Evolutionary conservation across 2,113 vertebrate genomes (phyloP).

Genomic region (Actenoides lindsayi): DNA sequence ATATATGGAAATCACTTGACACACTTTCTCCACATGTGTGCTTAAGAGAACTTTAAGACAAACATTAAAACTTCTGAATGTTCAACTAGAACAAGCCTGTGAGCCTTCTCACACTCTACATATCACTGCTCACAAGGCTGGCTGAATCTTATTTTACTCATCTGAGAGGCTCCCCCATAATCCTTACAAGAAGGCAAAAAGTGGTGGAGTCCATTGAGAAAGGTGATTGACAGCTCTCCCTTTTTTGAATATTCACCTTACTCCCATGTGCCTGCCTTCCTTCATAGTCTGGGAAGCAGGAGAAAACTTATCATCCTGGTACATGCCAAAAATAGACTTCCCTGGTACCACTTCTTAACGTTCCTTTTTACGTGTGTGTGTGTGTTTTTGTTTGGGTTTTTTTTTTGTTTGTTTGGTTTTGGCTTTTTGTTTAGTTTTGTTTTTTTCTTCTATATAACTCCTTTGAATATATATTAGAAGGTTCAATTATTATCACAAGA

Average conservation of each 20-base stretch:
- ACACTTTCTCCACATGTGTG: background rate
- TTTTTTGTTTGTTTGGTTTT: background rate
- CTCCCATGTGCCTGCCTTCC: background rate
- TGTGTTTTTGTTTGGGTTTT: background rate
- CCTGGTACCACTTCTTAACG: background rate
- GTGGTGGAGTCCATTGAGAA: background rate
- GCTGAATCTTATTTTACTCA: rapidly evolving
- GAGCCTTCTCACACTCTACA: background rate
- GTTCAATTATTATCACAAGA: background rate
- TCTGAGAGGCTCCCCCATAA: background rate
- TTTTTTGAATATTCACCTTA: background rate
- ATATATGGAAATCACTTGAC: background rate
- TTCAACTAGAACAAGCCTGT: background rate
- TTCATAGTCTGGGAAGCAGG: background rate
- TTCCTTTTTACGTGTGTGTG: background rate
- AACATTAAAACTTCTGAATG: background rate
- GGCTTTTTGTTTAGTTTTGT: background rate
- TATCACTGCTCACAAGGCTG: background rate
- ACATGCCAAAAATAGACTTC: background rate
- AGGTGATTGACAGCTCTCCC: background rate
- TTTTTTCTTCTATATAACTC: background rate
- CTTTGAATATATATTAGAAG: background rate
- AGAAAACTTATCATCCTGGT: background rate
- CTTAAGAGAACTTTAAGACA: background rate
- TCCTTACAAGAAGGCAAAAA: background rate